phyloP scores from a whole-genome alignment of 30 jellyfish, hydroid and myxozoan species.

The Aurelia sp. region DNA sequence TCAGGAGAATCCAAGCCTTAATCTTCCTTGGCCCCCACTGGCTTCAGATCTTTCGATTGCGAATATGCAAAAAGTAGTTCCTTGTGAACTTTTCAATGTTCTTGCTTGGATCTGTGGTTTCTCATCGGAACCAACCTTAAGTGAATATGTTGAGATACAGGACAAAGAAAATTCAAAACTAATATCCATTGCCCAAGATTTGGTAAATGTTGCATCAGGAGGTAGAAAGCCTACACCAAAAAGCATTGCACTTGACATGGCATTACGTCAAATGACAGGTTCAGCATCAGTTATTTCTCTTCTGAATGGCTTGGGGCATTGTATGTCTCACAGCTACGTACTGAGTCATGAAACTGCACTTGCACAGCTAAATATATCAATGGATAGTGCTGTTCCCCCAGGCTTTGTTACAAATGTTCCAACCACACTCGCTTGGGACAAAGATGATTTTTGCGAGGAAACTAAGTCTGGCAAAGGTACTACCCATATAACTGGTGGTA shows the following conservation, averaged over 20 bases:
- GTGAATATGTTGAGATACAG: constrained; percentile 23
- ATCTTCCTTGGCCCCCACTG: not conserved
- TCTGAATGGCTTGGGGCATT: constrained; percentile 57
- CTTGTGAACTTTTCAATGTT: constrained; percentile 39
- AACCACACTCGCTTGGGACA: too few relatives aligned
- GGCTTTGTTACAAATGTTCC: too few relatives aligned
- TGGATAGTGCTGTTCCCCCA: too few relatives aligned
- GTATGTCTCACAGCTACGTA: constrained; percentile 12
- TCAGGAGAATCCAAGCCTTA: too few relatives aligned
- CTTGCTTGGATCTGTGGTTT: constrained; percentile 72
- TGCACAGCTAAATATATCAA: too few relatives aligned
- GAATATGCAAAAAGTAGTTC: constrained; percentile 49
- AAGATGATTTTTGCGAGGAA: too few relatives aligned
- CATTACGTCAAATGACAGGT: constrained; percentile 55
- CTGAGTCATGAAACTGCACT: not conserved
- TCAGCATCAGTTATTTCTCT: constrained; percentile 26
- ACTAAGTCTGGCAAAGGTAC: too few relatives aligned
- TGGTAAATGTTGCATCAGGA: constrained; percentile 20
- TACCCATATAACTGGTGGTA: too few relatives aligned
- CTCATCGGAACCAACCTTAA: constrained; percentile 43
- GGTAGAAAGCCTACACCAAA: too few relatives aligned
- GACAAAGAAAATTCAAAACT: not conserved
- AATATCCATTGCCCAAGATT: constrained; percentile 50
- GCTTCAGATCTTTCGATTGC: constrained; percentile 26
- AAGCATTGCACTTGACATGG: constrained; percentile 34